phyloP scores from a whole-genome alignment of 2,113 vertebrate species.

The Nothoprocta perdicaria region DNA sequence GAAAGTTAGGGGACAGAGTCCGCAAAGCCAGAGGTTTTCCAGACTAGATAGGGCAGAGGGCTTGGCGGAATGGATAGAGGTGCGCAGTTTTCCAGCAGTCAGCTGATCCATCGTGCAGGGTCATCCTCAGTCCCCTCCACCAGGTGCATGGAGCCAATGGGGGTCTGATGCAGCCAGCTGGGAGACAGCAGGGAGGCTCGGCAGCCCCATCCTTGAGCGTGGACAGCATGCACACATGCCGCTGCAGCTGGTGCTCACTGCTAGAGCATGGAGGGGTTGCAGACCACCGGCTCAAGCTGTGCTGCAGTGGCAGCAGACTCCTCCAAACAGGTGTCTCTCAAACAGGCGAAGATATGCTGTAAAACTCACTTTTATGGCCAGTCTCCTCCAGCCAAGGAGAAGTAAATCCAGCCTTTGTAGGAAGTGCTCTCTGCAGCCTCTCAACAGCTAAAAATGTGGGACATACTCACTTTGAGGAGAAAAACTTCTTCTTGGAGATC shows the following conservation, averaged over 20 bases:
- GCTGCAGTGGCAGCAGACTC: not conserved
- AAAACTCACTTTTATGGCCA: not conserved
- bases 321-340: not conserved
- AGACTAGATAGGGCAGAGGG: not conserved
- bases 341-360: not conserved
- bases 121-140: too few species aligned
- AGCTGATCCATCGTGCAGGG: fast-evolving
- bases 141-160: fast-evolving
- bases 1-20: not conserved
- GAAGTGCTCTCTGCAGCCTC: not conserved
- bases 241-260: not conserved
- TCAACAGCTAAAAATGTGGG: not conserved
- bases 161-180: not conserved
- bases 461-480: not conserved
- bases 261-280: not conserved
- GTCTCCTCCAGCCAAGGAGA: not conserved
- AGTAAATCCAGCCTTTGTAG: not conserved
- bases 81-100: not conserved
- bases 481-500: not conserved
- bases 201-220: not conserved
- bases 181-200: not conserved
- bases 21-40: not conserved
- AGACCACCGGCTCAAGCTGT: not conserved
- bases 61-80: not conserved
- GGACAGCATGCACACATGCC: not conserved